Base-by-base conservation (phyloP, 2,113 vertebrate species). In the Tor tambroides region DNA sequence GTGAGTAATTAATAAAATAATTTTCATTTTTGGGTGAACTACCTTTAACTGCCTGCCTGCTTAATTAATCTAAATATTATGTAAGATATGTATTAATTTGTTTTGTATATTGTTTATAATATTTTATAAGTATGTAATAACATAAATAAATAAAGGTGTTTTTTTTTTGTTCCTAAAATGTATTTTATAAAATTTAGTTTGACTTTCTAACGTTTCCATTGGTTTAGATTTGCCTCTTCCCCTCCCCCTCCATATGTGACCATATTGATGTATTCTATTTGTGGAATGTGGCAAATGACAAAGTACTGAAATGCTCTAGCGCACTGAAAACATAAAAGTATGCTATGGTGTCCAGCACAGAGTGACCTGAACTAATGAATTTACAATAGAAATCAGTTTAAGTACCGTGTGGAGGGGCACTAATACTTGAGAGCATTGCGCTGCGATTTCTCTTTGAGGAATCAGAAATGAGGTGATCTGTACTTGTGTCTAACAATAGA, bases 401-500 rank as follows among this genome's bases (percentile, higher is more conserved):
- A 78, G 30, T 65, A 65, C 17, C 6, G 1, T 12, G 32, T 19
- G 23, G 14, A 65, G 79, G 56, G 35, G 15, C 38, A 30, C 61
- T 65, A 67, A 83, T 83, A 72, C 63, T 71, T 7, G 19, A 83
- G 43, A 83, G 43, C 28, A 38, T 35, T 54, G 41, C 63, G 11
- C 11, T 74, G 84, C 21, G n/a, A 84, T 54, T 59, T 23, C 77
- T 77, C n/a, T 76, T 43, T n/a, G 35, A 78, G 51, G 81, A 88
- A 81, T 78, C 59, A 35, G 85, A 61, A 88, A 85, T 72, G 28
- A 87, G 61, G 71, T n/a, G 69, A 51, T 85, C 51, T 83, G 81
- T 76, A 87, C 56, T 87, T 30, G 67, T 71, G 35, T 71, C 88
- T 89, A 89, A 89, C 88, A 91, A 91, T 87, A 91, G 88, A 77